phyloP scores from a whole-genome alignment of 2,113 vertebrate genomes.

The Osmerus eperlanus region DNA sequence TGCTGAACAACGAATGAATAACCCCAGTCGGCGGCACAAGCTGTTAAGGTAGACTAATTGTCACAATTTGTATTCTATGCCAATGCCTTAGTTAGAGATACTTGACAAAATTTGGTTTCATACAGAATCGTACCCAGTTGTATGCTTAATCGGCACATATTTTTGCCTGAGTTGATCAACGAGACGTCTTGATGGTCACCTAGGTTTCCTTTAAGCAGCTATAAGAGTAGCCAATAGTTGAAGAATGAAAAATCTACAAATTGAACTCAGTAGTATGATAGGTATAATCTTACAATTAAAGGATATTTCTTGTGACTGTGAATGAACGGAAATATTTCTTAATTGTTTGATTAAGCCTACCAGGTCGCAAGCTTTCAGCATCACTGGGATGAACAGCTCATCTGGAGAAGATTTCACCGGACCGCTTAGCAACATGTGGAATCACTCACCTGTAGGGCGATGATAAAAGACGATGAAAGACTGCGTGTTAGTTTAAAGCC shows the following conservation, averaged over 20 bases:
- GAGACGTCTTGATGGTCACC: too few species aligned
- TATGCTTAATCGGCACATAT: not conserved
- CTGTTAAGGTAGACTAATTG: too few species aligned
- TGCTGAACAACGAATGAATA: slow-evolving; percentile 1
- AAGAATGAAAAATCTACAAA: not conserved
- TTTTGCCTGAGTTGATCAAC: too few species aligned
- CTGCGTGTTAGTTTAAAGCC: not conserved
- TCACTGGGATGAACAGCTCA: slow-evolving; percentile 55
- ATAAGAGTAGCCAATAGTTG: too few species aligned
- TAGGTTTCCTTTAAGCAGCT: too few species aligned
- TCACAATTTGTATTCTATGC: too few species aligned
- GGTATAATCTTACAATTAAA: slow-evolving; percentile 79
- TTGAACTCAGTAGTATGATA: slow-evolving; percentile 40
- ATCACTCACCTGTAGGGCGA: not conserved
- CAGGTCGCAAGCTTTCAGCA: slow-evolving; percentile 63
- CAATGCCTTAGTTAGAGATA: too few species aligned
- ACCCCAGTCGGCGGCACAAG: not conserved
- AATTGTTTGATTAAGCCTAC: slow-evolving; percentile 75
- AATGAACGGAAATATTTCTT: slow-evolving; percentile 74
- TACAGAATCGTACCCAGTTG: not conserved
- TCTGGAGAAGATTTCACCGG: not conserved
- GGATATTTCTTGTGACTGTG: slow-evolving; percentile 75
- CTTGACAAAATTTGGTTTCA: not conserved
- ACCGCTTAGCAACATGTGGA: not conserved
- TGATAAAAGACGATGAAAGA: not conserved